phyloP scores from a whole-genome alignment of 2,113 vertebrate species.

The Tyrannus savana region DNA sequence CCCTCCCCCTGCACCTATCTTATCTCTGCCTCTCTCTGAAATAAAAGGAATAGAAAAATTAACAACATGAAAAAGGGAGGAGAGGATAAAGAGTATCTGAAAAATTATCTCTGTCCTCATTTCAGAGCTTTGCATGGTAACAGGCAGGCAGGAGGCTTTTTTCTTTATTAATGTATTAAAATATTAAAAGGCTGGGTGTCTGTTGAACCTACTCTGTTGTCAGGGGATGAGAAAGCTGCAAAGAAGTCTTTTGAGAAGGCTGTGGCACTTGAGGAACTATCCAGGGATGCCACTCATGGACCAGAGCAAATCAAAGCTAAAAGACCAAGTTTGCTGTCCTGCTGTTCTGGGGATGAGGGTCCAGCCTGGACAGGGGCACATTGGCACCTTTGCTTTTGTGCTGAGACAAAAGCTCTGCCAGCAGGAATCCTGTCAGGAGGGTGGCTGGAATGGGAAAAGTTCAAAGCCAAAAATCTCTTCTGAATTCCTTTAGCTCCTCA shows the following conservation, averaged over 20 bases:
- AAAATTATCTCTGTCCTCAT: conserved; percentile 30
- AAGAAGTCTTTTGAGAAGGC: background rate
- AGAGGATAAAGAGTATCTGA: conserved; percentile 17
- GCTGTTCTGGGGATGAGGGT: background rate
- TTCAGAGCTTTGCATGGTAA: conserved; percentile 16
- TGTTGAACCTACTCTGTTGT: background rate
- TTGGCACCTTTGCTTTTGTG: background rate
- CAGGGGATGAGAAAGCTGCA: background rate
- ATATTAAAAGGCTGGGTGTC: background rate
- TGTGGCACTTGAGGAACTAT: background rate
- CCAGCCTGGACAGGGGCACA: background rate
- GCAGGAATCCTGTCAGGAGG: background rate
- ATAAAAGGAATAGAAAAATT: conserved; percentile 24
- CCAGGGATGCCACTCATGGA: background rate
- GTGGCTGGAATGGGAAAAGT: fast-evolving
- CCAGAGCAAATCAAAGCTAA: background rate
- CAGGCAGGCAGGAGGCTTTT: background rate
- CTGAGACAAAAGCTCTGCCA: background rate
- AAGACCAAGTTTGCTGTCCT: background rate
- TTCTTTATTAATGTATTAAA: background rate
- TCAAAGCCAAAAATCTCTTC: background rate
- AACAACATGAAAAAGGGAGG: conserved; percentile 20
- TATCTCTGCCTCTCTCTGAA: background rate
- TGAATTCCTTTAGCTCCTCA: background rate
- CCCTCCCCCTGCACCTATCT: background rate